These are phyloP conservation scores for Diabrotica undecimpunctata DNA, from an alignment of 1,140 invertebrate genomes.

Conservation along the genomic window DNA sequence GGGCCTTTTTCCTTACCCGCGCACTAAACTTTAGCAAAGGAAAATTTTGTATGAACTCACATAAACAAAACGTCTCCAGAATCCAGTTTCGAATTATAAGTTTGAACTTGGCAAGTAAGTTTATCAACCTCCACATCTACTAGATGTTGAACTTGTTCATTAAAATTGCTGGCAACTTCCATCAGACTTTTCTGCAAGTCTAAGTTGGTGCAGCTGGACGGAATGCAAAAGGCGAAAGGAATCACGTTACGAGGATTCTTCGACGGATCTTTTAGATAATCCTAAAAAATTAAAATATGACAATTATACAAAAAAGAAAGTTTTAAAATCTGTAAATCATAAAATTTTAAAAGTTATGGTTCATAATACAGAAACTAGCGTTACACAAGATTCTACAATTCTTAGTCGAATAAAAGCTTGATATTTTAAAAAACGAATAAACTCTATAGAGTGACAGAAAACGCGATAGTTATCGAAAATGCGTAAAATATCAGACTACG, in stretches of 20 bases:
- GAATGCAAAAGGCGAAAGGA: constrained; percentile 63
- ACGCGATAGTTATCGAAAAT: too few relatives aligned
- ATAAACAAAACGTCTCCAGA: constrained; percentile 54
- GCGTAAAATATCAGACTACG: too few relatives aligned
- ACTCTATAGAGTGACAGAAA: too few relatives aligned
- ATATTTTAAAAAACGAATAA: too few relatives aligned
- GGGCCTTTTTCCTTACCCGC: too few relatives aligned
- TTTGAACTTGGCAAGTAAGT: constrained; percentile 52
- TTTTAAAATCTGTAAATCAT: too few relatives aligned
- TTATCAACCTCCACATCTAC: constrained; percentile 48
- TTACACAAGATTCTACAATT: too few relatives aligned
- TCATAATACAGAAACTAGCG: too few relatives aligned
- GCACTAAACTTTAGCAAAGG: too few relatives aligned
- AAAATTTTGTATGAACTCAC: constrained; percentile 46
- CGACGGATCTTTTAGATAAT: constrained; percentile 23
- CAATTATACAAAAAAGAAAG: not conserved
- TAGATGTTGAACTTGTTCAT: constrained; percentile 26
- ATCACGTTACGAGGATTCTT: constrained; percentile 40
- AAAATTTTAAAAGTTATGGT: too few relatives aligned
- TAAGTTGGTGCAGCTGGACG: constrained; percentile 53
- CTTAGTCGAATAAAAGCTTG: too few relatives aligned
- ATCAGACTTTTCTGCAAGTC: constrained; percentile 54
- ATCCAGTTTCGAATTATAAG: constrained; percentile 45
- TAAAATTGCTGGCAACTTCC: constrained; percentile 48
- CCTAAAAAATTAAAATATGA: constrained; percentile 14